Conservation (phyloP, 2,888 invertebrate species). For the Trachelus tabidus region DNA sequence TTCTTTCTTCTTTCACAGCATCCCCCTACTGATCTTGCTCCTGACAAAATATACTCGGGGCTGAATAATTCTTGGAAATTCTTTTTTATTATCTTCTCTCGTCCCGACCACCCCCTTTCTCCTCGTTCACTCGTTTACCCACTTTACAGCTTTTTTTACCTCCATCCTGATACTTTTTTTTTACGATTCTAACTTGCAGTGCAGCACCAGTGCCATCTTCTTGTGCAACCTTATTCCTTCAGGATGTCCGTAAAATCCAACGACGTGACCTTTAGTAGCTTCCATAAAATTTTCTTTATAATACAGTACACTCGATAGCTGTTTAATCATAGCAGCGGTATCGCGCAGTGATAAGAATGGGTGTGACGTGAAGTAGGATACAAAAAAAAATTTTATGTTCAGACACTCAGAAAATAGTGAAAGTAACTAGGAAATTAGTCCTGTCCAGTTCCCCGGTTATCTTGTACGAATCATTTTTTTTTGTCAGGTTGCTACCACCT, state of each 20-base stretch:
- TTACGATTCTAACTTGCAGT: neutral
- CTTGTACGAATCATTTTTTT: neutral
- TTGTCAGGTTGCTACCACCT: neutral
- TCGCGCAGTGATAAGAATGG: neutral
- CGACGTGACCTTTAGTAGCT: neutral
- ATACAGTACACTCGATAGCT: neutral
- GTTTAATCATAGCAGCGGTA: neutral
- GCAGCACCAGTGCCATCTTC: neutral
- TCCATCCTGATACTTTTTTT: neutral
- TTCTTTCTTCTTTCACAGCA: neutral
- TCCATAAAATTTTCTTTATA: neutral
- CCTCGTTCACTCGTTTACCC: neutral
- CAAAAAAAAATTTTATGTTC: neutral
- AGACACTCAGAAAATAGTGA: neutral
- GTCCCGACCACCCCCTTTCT: neutral
- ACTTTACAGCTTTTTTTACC: neutral
- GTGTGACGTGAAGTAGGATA: neutral
- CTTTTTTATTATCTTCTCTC: neutral
- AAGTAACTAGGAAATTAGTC: neutral
- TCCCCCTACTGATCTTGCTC: neutral
- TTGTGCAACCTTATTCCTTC: neutral
- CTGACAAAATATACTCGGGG: neutral
- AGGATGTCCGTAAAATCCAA: neutral
- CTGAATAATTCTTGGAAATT: neutral
- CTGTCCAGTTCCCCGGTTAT: neutral